Base-by-base conservation (phyloP, 2,888 invertebrate genomes). In the Zygothrica quintamaculata region DNA sequence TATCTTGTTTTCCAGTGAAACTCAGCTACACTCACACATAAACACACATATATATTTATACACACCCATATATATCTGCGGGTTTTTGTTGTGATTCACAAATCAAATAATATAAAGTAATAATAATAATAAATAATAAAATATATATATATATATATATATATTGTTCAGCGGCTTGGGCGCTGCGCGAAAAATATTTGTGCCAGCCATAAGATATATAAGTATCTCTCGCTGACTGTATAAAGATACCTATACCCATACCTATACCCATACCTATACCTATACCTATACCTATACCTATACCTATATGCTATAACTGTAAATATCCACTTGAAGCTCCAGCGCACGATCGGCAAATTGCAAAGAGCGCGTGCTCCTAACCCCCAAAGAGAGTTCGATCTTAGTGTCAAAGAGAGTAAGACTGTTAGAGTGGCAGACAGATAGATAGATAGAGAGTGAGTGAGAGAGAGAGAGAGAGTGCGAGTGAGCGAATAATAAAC, bases 111-210 rank as follows among this genome's bases (percentile, higher is more conserved):
- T 61, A 76, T 74, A 79, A 77, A 60, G 71, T 76, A 58, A 75
- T 60, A 77, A 84, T 72, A 80, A 74, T 56, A 77, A 65, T 42
- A 39, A 67, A 62, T 48, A 47, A 62, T 53, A 51, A 44, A 40
- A 59, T 40, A 16, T n/a, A n/a, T n/a, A n/a, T n/a, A n/a, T n/a
- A n/a, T n/a, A n/a, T n/a, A n/a, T n/a, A n/a, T n/a, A 53, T 65
- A 60, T 65, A 56, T 61, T 68, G 47, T 65, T 69, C 75, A 71
- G 78, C 59, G 73, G 64, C 72, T 72, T 72, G 68, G 55, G 71
- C 51, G 73, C 71, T 71, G 65, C 43, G 79, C 79, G 78, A 80
- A 80, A 80, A 80, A 75, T 84, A 84, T 80, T 80, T 80, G 81
- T 80, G 81, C 79, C 84, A 76, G 70, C 70, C 73, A 55, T 64